phyloP scores from a whole-genome alignment of 2,113 vertebrate species.

The Cariama cristata region DNA sequence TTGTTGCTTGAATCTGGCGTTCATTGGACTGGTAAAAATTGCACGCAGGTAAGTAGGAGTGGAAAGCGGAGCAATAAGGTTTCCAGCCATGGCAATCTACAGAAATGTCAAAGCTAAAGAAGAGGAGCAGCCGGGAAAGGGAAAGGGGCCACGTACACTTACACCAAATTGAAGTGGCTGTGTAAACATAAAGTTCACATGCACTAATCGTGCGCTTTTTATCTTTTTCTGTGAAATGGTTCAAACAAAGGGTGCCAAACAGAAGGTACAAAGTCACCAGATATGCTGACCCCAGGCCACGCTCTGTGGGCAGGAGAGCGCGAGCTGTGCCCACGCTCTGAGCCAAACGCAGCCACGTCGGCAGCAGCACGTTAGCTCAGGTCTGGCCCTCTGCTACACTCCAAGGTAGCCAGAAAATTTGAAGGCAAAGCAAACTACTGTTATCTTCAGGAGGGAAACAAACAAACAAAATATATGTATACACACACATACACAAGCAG shows the following conservation, averaged over 20 bases:
- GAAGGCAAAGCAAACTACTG: neutral
- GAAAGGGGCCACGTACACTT: neutral
- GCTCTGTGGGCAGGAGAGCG: neutral
- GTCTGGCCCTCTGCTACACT: neutral
- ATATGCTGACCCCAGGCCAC: neutral
- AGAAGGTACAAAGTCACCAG: neutral
- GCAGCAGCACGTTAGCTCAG: neutral
- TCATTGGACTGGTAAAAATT: neutral
- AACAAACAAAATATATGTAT: neutral
- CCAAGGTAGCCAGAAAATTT: neutral
- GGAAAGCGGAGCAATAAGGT: neutral
- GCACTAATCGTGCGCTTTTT: neutral
- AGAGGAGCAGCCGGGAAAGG: neutral
- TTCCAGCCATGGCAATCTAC: neutral
- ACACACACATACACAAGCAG: rapidly evolving
- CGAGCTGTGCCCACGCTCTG: neutral
- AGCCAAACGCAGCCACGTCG: rapidly evolving
- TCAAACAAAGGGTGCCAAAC: neutral
- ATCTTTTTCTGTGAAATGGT: neutral
- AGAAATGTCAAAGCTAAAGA: neutral
- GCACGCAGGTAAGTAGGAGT: neutral
- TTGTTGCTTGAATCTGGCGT: neutral
- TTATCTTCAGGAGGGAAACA: neutral
- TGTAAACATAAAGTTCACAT: neutral
- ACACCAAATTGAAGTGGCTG: neutral